Percentiles rank a stretch among this genome's conserved stretches.
phyloP scores from a whole-genome alignment of 1,140 invertebrate species.

The Drosophila burlai region DNA sequence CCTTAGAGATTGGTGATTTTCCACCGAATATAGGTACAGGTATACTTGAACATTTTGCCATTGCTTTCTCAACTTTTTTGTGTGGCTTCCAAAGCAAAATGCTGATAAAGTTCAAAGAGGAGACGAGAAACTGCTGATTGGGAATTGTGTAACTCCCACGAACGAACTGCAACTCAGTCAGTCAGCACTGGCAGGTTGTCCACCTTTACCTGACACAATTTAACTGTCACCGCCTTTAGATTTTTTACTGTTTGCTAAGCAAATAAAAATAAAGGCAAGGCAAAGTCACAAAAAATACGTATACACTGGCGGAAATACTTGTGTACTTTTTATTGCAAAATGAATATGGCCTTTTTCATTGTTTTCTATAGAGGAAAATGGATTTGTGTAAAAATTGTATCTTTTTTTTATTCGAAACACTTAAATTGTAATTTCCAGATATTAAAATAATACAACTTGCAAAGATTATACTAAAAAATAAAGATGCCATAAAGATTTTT shows the following conservation, averaged over 20 bases:
- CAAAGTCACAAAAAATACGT: slow-evolving; percentile 11
- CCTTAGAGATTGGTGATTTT: slow-evolving; percentile 2
- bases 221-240: slow-evolving; percentile 19
- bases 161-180: slow-evolving; percentile 17
- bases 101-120: slow-evolving; percentile 20
- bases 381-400: too few species aligned
- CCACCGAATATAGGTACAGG: neutral
- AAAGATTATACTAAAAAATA: too few species aligned
- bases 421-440: too few species aligned
- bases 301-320: neutral
- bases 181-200: slow-evolving; percentile 35
- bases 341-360: too few species aligned
- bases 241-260: slow-evolving; percentile 26
- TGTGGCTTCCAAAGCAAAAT: neutral
- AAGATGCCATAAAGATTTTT: too few species aligned
- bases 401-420: too few species aligned
- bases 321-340: neutral
- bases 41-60: neutral
- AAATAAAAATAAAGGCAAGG: slow-evolving; percentile 41
- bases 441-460: too few species aligned
- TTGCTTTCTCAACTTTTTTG: slow-evolving; percentile 2
- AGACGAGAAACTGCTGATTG: slow-evolving; percentile 19
- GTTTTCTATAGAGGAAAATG: too few species aligned
- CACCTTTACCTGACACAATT: slow-evolving; percentile 50
- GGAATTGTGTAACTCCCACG: slow-evolving; percentile 34